Percentiles rank a stretch among this genome's conserved stretches.
These are phyloP conservation scores for Thelaira solivaga DNA, from an alignment of 2,888 invertebrate species.

Conservation along the genomic window DNA sequence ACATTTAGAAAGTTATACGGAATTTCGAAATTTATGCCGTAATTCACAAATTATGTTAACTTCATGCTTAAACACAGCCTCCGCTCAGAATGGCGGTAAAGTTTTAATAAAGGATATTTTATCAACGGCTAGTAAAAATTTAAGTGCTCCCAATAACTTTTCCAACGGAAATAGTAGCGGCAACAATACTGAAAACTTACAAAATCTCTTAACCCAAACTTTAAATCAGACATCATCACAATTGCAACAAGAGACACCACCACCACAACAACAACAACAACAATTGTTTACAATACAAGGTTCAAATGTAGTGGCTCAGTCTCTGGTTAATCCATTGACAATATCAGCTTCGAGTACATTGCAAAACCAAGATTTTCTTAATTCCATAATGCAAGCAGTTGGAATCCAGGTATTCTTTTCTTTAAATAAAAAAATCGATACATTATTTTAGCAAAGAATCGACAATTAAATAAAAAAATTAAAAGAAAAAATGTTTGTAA, in stretches of 20 bases:
- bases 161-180: background rate
- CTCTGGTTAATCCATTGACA: conserved; percentile 30
- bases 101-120: conserved; percentile 80
- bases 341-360: conserved; percentile 34
- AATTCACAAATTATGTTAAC: conserved; percentile 83
- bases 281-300: conserved; percentile 53
- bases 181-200: conserved; percentile 15
- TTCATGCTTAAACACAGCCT: conserved; percentile 82
- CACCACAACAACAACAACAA: conserved; percentile 2
- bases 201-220: background rate
- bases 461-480: too few species aligned
- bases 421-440: too few species aligned
- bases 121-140: conserved; percentile 68
- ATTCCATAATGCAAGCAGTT: conserved; percentile 76
- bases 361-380: conserved; percentile 72
- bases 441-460: background rate
- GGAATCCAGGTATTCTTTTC: conserved; percentile 73
- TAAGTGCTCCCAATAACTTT: conserved; percentile 66
- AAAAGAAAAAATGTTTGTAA: too few species aligned
- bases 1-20: conserved; percentile 81
- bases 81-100: conserved; percentile 81
- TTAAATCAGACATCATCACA: conserved; percentile 6
- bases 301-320: conserved; percentile 41
- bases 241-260: background rate
- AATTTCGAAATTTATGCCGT: conserved; percentile 82